A percentile compares a stretch with the other conserved stretches of the same genome.
phyloP scores from a whole-genome alignment of 2,113 vertebrate species.

The Hippopotamus amphibius region DNA sequence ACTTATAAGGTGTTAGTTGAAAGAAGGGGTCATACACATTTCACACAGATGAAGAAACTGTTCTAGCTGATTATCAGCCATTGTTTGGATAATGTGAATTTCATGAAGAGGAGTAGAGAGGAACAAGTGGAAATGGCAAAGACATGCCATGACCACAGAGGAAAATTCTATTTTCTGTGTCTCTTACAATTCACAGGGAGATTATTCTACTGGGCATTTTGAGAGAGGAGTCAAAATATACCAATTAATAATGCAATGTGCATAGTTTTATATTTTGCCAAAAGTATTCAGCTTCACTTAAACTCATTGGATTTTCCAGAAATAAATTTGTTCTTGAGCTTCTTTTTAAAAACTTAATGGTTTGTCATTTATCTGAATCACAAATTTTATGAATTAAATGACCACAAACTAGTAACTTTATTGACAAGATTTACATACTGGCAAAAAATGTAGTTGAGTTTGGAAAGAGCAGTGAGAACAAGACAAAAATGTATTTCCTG shows the following conservation, averaged over 20 bases:
- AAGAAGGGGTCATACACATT: not conserved
- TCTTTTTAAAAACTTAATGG: not conserved
- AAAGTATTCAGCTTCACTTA: not conserved
- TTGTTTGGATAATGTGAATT: not conserved
- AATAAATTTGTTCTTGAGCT: slow-evolving; percentile 13
- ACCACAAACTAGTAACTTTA: not conserved
- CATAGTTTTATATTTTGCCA: not conserved
- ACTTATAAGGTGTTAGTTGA: not conserved
- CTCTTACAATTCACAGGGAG: not conserved
- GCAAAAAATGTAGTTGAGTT: not conserved
- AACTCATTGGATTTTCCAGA: not conserved
- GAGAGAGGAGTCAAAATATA: not conserved
- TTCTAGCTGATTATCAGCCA: not conserved
- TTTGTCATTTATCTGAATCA: not conserved
- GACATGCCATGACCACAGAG: not conserved
- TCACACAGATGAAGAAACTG: not conserved
- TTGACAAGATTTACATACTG: not conserved
- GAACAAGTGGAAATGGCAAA: not conserved
- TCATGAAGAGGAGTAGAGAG: not conserved
- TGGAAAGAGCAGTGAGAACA: not conserved
- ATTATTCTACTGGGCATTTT: not conserved
- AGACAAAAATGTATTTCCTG: not conserved
- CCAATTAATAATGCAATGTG: not conserved
- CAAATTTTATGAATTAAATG: not conserved
- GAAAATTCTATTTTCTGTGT: not conserved